Evolutionary conservation across 2,113 vertebrate genomes (phyloP), one percentile per base, ranked within the genome.

Genomic region (Albula glossodonta): DNA sequence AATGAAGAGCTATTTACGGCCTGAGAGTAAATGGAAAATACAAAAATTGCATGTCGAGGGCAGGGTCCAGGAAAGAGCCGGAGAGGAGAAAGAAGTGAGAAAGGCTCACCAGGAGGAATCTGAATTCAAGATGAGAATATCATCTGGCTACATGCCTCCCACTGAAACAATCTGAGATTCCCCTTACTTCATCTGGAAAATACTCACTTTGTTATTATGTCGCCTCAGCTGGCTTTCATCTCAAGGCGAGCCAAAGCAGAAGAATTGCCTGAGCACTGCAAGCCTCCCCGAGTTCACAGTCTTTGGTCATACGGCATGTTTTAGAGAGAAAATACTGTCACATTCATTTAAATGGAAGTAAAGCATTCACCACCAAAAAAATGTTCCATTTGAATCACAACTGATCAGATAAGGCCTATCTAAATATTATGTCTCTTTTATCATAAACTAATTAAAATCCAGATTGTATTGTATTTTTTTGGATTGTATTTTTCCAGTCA

Each of bases 181-280:
- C 82, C 82, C 87, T 86, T 87, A 90, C 88, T 87, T 89, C 88
- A 87, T 88, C 90, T 92, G 88, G 89, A 93, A 94, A 92, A 90
- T 88, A 88, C 63, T 86, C 83, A 87, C 90, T 90, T 90, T 91
- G 86, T 87, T 91, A 86, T 88, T 83, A 52, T 85, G 81, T 87
- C 51, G 63, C 88, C 66, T 83, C 82, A 83, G 87, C 82, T 80
- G 83, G 2, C 81, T 87, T 78, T 92, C 82, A 86, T 92, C 87
- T 89, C 51, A 6, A 31, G 87, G 80, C 82, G 77, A 60, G 60
- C 83, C 63, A 0, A 31, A 88, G 82, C 88, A 50, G 56, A 89
- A 88, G 88, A 87, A 86, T 66, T 56, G 83, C 87, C 83, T 89
- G 31, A 82, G 84, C 85, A 82, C 84, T 2, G 81, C 88, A 86